phyloP scores from a whole-genome alignment of 1,140 invertebrate species.

The Paraescarpia echinospica region DNA sequence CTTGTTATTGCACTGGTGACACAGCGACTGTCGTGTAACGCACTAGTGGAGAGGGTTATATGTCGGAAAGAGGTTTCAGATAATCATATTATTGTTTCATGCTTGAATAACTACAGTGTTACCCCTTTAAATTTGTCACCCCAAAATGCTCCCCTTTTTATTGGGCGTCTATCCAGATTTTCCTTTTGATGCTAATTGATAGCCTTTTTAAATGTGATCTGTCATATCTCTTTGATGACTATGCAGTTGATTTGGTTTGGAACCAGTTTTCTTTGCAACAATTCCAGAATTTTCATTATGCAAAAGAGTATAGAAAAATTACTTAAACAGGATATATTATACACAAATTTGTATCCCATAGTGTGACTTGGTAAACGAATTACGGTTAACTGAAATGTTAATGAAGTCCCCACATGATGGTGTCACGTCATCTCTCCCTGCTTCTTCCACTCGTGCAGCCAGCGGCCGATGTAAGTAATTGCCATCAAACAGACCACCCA shows the following conservation, averaged over 20 bases:
- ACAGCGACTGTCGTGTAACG: no score
- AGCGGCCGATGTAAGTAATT: conserved; percentile 26
- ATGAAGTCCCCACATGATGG: not conserved
- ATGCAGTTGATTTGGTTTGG: not conserved
- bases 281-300: not conserved
- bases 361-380: not conserved
- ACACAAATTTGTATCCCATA: not conserved
- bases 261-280: not conserved
- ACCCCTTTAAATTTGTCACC: not conserved
- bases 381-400: not conserved
- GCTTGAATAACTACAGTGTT: not conserved
- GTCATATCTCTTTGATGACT: not conserved
- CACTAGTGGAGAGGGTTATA: no score
- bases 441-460: conserved; percentile 15
- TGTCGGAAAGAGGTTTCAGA: not conserved
- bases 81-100: not conserved
- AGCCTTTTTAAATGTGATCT: not conserved
- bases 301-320: not conserved
- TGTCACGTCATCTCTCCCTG: not conserved
- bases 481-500: not conserved
- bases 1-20: no score
- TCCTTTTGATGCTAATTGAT: not conserved
- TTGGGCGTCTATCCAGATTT: no score
- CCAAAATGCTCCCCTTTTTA: not conserved
- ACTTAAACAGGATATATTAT: not conserved